Percentiles rank a stretch among this genome's conserved stretches.
These are phyloP conservation scores for Cotesia glomerata DNA, from an alignment of 1,140 invertebrate genomes.

Conservation along the genomic window DNA sequence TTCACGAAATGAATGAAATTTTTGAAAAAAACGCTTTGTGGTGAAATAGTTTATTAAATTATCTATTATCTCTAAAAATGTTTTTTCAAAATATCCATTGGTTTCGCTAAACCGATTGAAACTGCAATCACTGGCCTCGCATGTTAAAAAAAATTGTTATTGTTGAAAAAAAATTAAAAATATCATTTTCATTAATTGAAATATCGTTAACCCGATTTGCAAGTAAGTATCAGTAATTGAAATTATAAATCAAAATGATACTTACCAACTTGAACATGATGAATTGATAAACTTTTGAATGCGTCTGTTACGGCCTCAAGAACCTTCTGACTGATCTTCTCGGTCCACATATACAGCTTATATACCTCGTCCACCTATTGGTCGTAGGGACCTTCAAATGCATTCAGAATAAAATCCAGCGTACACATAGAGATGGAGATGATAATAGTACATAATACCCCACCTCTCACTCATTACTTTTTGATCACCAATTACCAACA, in stretches of 20 bases:
- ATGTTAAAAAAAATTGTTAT: not conserved
- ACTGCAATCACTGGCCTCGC: too few species aligned
- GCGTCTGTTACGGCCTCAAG: constrained; percentile 58
- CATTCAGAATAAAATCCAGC: not conserved
- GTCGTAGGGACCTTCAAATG: constrained; percentile 32
- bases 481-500: not conserved
- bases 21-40: too few species aligned
- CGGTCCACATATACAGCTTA: constrained; percentile 45
- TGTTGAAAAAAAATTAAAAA: not conserved
- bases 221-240: not conserved
- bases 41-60: too few species aligned
- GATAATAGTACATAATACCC: not conserved
- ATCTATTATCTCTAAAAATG: too few species aligned
- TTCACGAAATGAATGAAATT: too few species aligned
- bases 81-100: too few species aligned
- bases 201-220: not conserved
- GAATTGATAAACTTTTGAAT: constrained; percentile 45
- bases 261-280: constrained; percentile 54
- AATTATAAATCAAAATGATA: constrained; percentile 5
- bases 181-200: not conserved
- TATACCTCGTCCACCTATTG: constrained; percentile 41
- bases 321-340: constrained; percentile 58
- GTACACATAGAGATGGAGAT: not conserved
- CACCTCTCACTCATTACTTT: not conserved
- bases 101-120: too few species aligned